phyloP scores from a whole-genome alignment of 2,888 invertebrate genomes.

The Phorcus lineatus region DNA sequence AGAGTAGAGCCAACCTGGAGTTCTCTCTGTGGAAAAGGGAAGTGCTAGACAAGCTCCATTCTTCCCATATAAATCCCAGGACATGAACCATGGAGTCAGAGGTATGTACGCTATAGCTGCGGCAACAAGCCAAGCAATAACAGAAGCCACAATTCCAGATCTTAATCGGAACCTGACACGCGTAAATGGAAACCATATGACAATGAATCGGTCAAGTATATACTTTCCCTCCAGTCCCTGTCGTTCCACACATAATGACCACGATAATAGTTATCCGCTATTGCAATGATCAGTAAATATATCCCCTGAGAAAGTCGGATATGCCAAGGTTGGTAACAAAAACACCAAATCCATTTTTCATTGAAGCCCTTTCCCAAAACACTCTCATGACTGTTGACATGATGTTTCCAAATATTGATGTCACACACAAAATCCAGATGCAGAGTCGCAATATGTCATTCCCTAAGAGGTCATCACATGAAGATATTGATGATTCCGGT shows the following conservation, averaged over 20 bases:
- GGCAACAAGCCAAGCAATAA: slow-evolving; percentile 59
- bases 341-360: slow-evolving; percentile 39
- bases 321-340: slow-evolving; percentile 45
- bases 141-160: slow-evolving; percentile 48
- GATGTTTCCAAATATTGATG: slow-evolving; percentile 43
- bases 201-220: slow-evolving; percentile 79
- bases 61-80: background rate
- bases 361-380: slow-evolving; percentile 48
- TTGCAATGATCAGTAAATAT: slow-evolving; percentile 48
- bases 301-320: slow-evolving; percentile 53
- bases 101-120: slow-evolving; percentile 62
- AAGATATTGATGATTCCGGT: slow-evolving; percentile 40
- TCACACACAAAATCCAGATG: slow-evolving; percentile 44
- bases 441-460: slow-evolving; percentile 32
- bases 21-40: slow-evolving; percentile 67
- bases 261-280: slow-evolving; percentile 45
- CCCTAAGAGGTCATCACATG: slow-evolving; percentile 49
- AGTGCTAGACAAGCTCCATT: slow-evolving; percentile 69
- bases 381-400: slow-evolving; percentile 33
- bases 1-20: slow-evolving; percentile 72
- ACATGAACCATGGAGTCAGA: slow-evolving; percentile 43
- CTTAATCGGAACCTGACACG: slow-evolving; percentile 48
- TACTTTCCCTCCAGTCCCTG: slow-evolving; percentile 45
- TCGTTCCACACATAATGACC: slow-evolving; percentile 50
- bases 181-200: slow-evolving; percentile 79